Base-by-base conservation (phyloP, 2,888 invertebrate genomes). In the Lepidonotus clava region DNA sequence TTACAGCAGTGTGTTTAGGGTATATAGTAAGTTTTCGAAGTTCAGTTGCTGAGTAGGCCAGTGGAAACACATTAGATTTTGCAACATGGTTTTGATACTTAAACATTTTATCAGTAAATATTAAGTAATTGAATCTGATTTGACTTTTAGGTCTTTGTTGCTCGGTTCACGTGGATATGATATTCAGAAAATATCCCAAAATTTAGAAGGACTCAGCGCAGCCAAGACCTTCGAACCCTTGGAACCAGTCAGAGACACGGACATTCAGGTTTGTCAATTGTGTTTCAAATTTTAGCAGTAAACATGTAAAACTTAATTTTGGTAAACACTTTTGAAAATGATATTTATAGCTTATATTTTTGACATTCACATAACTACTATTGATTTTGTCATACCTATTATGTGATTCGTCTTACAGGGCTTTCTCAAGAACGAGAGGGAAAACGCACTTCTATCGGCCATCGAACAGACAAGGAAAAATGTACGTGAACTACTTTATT, bases 111-210 rank as follows among this genome's bases (percentile, higher is more conserved):
- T 2, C 11, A 32, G 76, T 76, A 34, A 34, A 66, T 66, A 11
- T 66, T 8, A 28, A n/a, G 6, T 6, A 46, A 46, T 11, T 18
- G 18, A 46, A 46, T n/a, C 46, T 46, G 6, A 46, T 18, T 46
- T 6, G 6, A 6, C 41, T 53, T 88, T 34, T 93, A 98, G 98
- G 0, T 97, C 98, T 91, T 96, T 98, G 66, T 94, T 99, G 86
- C 95, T 99, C 90, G 98, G 98, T 0, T 97, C 98, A 0, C 97
- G 97, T 95, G 98, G 98, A 4, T 97, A 98, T 90, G 98, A 98
- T 95, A 95, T 99, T 83, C 97, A 98, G n/a, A 97, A 97, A 95
- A 97, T 98, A 90, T 97, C 97, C 4, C 97, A 98, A 92, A 98
- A 98, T 92, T 95, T 99, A 40, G 98, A 98, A 94, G 96, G 97